A percentile compares a stretch with the other conserved stretches of the same genome.
Evolutionary conservation across 2,797 vertebrate species (phyloP).

Genomic region (Somateria mollissima): DNA sequence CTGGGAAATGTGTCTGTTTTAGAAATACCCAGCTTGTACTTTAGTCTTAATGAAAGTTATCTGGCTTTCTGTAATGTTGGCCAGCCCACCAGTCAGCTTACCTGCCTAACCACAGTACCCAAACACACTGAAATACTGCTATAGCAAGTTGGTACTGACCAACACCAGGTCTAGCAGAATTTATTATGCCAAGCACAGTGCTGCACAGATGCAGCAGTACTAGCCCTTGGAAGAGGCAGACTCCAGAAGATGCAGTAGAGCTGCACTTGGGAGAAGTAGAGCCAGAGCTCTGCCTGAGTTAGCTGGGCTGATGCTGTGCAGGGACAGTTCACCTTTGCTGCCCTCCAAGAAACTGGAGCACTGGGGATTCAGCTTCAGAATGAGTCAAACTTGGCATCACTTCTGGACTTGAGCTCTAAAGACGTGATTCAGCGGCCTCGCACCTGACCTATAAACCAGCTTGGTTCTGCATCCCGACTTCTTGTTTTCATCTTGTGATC

Average conservation of each 20-base stretch:
- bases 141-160: not conserved
- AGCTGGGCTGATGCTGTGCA: not conserved
- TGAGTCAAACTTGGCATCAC: not conserved
- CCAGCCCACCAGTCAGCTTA: rapidly evolving
- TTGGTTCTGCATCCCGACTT: not conserved
- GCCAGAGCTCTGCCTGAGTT: not conserved
- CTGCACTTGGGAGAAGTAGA: not conserved
- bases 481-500: not conserved
- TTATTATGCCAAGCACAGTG: not conserved
- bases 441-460: not conserved
- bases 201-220: not conserved
- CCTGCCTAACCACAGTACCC: not conserved
- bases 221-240: not conserved
- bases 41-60: not conserved
- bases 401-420: not conserved
- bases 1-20: not conserved
- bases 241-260: not conserved
- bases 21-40: not conserved
- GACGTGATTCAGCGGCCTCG: not conserved
- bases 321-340: not conserved
- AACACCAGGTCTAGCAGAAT: not conserved
- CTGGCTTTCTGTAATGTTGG: not conserved
- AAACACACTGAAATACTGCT: not conserved
- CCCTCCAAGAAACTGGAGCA: not conserved
- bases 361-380: not conserved